Conservation (phyloP, 2,888 invertebrate genomes). For the Candidula unifasciata region DNA sequence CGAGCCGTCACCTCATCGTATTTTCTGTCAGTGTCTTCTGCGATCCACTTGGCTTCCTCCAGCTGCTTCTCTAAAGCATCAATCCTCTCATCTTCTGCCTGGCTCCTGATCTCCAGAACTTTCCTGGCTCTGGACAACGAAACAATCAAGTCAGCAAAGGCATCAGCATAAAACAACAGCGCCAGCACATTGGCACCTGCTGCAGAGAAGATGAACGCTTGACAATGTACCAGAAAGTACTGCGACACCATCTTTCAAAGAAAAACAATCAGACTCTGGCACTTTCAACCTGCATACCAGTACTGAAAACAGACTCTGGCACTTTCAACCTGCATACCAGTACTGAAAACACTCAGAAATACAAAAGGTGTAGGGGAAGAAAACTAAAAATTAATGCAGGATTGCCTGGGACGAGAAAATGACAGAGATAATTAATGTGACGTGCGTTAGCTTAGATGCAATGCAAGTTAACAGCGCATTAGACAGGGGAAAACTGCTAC, state of each 20-base stretch:
- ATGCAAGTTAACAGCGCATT: conserved; percentile 31
- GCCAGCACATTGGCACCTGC: conserved; percentile 8
- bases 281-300: no score
- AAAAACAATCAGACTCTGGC: not conserved
- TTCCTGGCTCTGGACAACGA: conserved; percentile 90
- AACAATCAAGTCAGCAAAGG: not conserved
- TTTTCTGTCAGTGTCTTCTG: conserved; percentile 91
- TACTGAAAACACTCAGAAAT: not conserved
- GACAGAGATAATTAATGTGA: not conserved
- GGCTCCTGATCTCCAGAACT: conserved; percentile 99
- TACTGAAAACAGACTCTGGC: no score
- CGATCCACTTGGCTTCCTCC: conserved; percentile 99
- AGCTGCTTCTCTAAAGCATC: conserved; percentile 98
- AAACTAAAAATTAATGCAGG: no score
- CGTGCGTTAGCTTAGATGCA: conserved; percentile 5
- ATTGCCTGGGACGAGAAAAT: no score
- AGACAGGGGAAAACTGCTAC: not conserved
- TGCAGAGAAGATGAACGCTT: not conserved
- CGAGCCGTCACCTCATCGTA: conserved; percentile 77
- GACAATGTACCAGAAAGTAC: not conserved
- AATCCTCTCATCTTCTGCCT: conserved; percentile 99
- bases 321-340: not conserved
- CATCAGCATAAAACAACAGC: not conserved
- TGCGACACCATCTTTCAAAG: not conserved
- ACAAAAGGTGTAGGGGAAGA: not conserved